Evolutionary conservation across 1,140 invertebrate species (phyloP).

Genomic region (Tyrophagus putrescentiae): DNA sequence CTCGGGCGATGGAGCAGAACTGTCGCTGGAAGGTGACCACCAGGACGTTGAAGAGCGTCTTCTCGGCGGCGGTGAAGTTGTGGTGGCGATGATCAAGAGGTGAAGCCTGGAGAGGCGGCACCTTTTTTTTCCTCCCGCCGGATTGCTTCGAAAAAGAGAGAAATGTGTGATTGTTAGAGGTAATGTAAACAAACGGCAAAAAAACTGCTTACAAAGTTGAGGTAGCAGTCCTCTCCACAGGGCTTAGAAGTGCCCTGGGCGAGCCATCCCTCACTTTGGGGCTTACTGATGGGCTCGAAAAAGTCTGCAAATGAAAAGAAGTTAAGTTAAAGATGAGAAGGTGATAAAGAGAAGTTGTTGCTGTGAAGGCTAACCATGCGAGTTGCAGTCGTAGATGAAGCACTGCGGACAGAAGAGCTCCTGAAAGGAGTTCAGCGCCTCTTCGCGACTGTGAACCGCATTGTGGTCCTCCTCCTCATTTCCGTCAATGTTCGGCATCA

Average conservation of each 20-base stretch:
- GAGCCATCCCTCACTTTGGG: conserved; percentile 76
- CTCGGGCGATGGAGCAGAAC: too few species aligned
- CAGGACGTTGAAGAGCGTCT: too few species aligned
- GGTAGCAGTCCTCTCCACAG: conserved; percentile 72
- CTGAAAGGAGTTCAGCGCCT: conserved; percentile 93
- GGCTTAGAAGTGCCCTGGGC: conserved; percentile 67
- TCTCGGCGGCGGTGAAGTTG: too few species aligned
- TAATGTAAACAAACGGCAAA: too few species aligned
- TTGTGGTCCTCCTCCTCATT: too few species aligned
- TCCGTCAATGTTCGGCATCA: conserved; percentile 90
- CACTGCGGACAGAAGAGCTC: conserved; percentile 86
- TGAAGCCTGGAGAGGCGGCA: too few species aligned
- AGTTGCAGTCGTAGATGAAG: conserved; percentile 95
- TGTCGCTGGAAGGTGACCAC: too few species aligned
- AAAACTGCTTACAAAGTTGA: conserved; percentile 65
- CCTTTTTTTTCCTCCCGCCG: too few species aligned
- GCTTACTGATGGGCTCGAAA: conserved; percentile 69
- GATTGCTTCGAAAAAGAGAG: too few species aligned
- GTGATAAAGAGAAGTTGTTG: not conserved
- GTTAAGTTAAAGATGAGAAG: not conserved
- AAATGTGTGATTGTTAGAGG: too few species aligned
- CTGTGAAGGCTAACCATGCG: conserved; percentile 81
- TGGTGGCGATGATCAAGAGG: conserved; percentile 65
- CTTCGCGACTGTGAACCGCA: conserved; percentile 73
- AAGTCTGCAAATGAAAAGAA: conserved; percentile 44